Evolutionary conservation across 2,113 vertebrate species (phyloP), one percentile per base, ranked within the genome.

Genomic region (Dicerorhinus sumatrensis): DNA sequence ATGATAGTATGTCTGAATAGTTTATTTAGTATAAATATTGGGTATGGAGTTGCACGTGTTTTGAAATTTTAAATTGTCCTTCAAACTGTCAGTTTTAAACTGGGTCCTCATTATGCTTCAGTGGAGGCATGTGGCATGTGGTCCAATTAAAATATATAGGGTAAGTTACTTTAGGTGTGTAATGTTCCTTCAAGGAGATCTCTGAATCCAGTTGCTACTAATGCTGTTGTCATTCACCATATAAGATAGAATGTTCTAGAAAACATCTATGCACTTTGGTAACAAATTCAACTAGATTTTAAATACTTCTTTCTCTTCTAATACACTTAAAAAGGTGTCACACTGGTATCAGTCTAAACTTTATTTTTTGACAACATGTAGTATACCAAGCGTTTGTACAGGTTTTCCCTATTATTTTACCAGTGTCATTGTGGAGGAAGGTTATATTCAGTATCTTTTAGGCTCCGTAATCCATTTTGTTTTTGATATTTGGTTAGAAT

Each of bases 51-150:
- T 98, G 25, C 36, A 62, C 29, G 3, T 29, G 14, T 85, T 91
- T 96, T 94, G 36, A 81, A 96, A 92, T 94, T 96, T 69, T 76
- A 91, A 93, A 42, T 93, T 81, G 42, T 96, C 90, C n/a, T 94
- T 97, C 12, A 91, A 72, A 36, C 46, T 95, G 21, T 84, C 56
- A 51, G 11, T 98, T 96, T 96, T 97, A 92, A 92, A 70, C 46
- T 97, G 20, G 17, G 65, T 95, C 23, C n/a, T 95, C 51, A 56
- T 60, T 95, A 94, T 79, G 54, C 31, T 93, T 96, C 12, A 89
- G 29, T 94, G 67, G 95, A 94, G 73, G n/a, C 20, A 25, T 95
- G 69, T 94, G 58, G 69, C 36, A 48, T 33, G 51, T 2, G 3
- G 14, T 72, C 13, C 58, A 39, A 96, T 62, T 94, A 86, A 42